Evolutionary conservation across 2,113 vertebrate genomes (phyloP), one percentile per base, ranked within the genome.

Genomic region (Mixornis gularis): DNA sequence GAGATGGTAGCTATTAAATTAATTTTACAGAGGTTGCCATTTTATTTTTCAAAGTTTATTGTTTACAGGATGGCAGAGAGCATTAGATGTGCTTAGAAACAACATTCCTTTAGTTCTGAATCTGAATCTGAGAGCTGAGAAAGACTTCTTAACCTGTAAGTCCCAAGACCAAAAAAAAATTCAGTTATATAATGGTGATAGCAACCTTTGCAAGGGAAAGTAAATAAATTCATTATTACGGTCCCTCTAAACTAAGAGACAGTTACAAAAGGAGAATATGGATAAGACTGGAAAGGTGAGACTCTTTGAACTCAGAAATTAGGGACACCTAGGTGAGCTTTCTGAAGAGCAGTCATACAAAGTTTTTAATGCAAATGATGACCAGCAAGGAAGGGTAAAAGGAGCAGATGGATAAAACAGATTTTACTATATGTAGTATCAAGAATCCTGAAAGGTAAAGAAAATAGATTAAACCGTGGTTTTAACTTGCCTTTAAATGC

Each of bases 161-260:
- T 69, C 7, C 2, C 19, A 49, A 26, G 4, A 74, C 5, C 7
- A 68, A 78, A 49, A 25, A 25, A 58, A 15, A 1, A 13, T 41
- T 63, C 1, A 20, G 0, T 27, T 70, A 2, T 29, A 34, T 5
- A 85, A 17, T 0, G 0, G 2, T 68, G 5, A 58, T 25, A 49
- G 51, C 1, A 0, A 78, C 20, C 6, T 74, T 80, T 34, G 20
- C 14, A 13, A 56, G 4, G 6, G 6, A 80, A 78, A 38, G 8
- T n/a, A 69, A 80, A 44, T 18, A 63, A 40, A 60, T 13, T 68
- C 4, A 2, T 40, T 59, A 17, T 51, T 12, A 13, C 2, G 2
- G 2, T 52, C 4, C 17, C 9, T 80, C 26, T 79, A 68, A 89
- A 69, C 7, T 32, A 60, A 60, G 11, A 85, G 4, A 12, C 10